A percentile compares a stretch with the other conserved stretches of the same genome.
phyloP scores from a whole-genome alignment of 2,888 invertebrate species.

The Anthoptus insignis region DNA sequence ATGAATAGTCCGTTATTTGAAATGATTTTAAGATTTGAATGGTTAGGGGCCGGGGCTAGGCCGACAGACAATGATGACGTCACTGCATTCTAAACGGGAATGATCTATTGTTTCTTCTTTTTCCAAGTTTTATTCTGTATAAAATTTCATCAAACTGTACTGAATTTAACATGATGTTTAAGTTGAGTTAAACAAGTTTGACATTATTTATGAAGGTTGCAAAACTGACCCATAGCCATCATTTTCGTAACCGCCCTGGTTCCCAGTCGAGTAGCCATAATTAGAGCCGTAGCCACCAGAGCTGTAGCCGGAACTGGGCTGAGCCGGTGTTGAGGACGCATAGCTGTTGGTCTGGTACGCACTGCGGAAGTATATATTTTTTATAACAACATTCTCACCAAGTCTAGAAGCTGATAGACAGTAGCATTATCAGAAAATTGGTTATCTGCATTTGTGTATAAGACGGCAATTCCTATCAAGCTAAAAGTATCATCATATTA shows the following conservation, averaged over 20 bases:
- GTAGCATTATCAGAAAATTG: slow-evolving; percentile 61
- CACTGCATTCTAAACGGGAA: too few species aligned
- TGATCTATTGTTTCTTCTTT: too few species aligned
- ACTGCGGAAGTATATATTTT: slow-evolving; percentile 52
- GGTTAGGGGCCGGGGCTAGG: too few species aligned
- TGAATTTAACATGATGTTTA: too few species aligned
- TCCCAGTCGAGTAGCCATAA: slow-evolving; percentile 75
- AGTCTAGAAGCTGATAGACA: background rate
- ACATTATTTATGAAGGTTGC: background rate
- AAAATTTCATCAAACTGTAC: too few species aligned
- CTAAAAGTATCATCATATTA: slow-evolving; percentile 51
- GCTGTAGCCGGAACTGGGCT: slow-evolving; percentile 66
- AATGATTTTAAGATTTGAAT: too few species aligned
- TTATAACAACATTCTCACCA: background rate
- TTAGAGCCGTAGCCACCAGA: slow-evolving; percentile 68
- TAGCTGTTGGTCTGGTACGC: slow-evolving; percentile 75
- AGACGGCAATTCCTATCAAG: slow-evolving; percentile 84
- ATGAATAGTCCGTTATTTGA: too few species aligned
- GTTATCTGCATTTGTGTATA: slow-evolving; percentile 78
- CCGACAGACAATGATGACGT: too few species aligned
- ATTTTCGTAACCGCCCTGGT: slow-evolving; percentile 73
- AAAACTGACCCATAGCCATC: slow-evolving; percentile 72
- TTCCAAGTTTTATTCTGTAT: too few species aligned
- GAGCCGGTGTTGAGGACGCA: slow-evolving; percentile 66
- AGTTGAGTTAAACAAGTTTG: too few species aligned